Evolutionary conservation across 2,113 vertebrate genomes (phyloP).

Genomic region (Campylomormyrus numenius): DNA sequence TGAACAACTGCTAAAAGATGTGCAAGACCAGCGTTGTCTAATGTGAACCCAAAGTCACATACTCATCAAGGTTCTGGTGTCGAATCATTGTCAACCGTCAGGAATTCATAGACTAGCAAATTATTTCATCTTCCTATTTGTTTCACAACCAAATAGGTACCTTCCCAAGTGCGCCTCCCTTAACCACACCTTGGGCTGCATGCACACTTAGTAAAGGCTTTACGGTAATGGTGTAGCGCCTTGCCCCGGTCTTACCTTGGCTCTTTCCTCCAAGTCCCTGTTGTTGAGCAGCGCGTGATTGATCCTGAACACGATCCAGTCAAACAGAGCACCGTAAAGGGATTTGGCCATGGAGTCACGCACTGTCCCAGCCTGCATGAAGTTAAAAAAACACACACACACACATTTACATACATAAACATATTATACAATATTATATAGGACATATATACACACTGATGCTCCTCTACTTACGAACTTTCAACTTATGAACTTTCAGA

Average conservation of each 20-base stretch:
- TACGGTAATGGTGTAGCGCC: background rate
- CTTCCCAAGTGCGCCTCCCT: background rate
- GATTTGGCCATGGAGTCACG: conserved; percentile 97
- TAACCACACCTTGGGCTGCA: background rate
- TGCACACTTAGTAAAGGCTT: background rate
- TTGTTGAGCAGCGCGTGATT: conserved; percentile 92
- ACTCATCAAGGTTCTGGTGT: background rate
- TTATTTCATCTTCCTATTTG: background rate
- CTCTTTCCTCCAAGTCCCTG: conserved; percentile 80
- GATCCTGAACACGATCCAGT: conserved; percentile 97
- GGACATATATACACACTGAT: background rate
- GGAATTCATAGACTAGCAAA: background rate
- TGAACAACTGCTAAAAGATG: background rate
- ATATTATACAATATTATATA: background rate
- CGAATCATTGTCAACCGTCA: background rate
- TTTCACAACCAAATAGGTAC: background rate
- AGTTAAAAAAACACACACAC: background rate
- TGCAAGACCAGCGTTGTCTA: background rate
- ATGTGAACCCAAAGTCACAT: background rate
- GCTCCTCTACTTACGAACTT: too few relatives aligned
- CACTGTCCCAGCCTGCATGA: conserved; percentile 78
- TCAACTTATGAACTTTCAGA: too few relatives aligned
- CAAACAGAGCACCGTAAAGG: conserved; percentile 84
- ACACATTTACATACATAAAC: background rate
- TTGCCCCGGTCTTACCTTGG: conserved; percentile 64